Evolutionary conservation across 2,797 vertebrate genomes (phyloP), one percentile per base, ranked within the genome.

Genomic region (Delichon dasypus): DNA sequence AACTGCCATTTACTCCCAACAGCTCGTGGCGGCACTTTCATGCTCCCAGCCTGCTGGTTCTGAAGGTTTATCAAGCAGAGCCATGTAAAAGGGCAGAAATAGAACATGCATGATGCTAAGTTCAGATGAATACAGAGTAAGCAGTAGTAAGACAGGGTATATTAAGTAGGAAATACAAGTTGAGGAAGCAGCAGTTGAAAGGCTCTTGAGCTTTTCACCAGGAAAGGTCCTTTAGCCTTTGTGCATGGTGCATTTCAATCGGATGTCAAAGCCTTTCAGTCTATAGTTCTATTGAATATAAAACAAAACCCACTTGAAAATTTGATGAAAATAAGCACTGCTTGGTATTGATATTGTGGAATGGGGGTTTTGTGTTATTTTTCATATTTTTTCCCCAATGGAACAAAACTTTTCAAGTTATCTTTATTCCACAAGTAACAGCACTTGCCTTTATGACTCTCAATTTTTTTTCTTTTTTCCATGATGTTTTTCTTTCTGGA

Each of bases 21-120:
- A 93, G 85, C 64, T 84, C 71, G 4, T 76, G 71, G 58, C 45
- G 88, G 76, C 73, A 79, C 91, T 96, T 83, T 92, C 79, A 61
- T 55, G 92, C 89, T 88, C 67, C 74, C 45, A 91, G 51, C 6
- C 34, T 93, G 54, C 38, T 88, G 76, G n/a, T 75, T 91, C 84
- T 72, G 89, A 47, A 79, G 83, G 82, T 90, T 89, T 65, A 80
- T 75, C 70, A 89, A 55, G 58, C 22, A 89, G 67, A 93, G 72
- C n/a, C 80, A 60, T 0, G 0, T 25, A 38, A 89, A 92, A 95
- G 73, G 87, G 79, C 51, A 88, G 48, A 17, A 86, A 60, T 4
- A 66, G 55, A 73, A 36, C 14, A 19, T 57, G 38, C 29, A 54
- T 27, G 67, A 67, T 70, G 73, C 8, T 67, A 45, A 72, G 29